phyloP scores from a whole-genome alignment of 2,888 invertebrate species.

The Sialis lutaria region DNA sequence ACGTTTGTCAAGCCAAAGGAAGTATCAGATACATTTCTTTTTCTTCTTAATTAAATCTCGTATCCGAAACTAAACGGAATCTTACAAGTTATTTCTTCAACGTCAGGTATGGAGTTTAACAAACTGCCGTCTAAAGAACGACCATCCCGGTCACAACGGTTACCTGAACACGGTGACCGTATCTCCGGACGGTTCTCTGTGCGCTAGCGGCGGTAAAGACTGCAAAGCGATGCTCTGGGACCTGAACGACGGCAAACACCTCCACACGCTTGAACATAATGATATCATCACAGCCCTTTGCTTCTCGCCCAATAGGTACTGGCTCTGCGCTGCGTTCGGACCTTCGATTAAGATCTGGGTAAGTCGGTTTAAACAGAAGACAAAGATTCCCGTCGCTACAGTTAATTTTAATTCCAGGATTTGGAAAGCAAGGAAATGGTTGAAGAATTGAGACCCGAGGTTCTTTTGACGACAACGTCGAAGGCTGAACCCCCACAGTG shows the following conservation, averaged over 20 bases:
- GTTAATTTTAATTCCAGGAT: constrained; percentile 39
- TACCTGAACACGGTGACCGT: constrained; percentile 98
- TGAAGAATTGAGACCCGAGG: constrained; percentile 94
- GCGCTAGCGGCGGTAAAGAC: constrained; percentile 99
- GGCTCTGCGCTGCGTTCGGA: constrained; percentile 98
- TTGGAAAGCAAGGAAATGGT: constrained; percentile 99
- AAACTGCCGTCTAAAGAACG: constrained; percentile 96
- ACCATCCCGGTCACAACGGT: constrained; percentile 92
- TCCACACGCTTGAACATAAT: constrained; percentile 96
- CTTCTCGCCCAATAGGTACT: constrained; percentile 99
- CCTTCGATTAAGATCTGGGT: constrained; percentile 98
- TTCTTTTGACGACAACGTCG: constrained; percentile 49
- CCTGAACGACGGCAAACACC: constrained; percentile 96
- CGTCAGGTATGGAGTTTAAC: constrained; percentile 90
- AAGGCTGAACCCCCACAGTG: constrained; percentile 92
- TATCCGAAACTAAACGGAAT: no score
- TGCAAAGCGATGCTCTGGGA: constrained; percentile 99
- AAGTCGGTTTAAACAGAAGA: constrained; percentile 16
- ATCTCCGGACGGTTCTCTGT: constrained; percentile 96
- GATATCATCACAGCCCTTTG: constrained; percentile 95
- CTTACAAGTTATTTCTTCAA: constrained; percentile 7
- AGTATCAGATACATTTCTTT: no score
- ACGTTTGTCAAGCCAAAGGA: no score
- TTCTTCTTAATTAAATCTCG: no score
- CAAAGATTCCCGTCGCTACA: no score